phyloP scores from a whole-genome alignment of 2,888 invertebrate genomes.

The Fissipunctia ypsillon region DNA sequence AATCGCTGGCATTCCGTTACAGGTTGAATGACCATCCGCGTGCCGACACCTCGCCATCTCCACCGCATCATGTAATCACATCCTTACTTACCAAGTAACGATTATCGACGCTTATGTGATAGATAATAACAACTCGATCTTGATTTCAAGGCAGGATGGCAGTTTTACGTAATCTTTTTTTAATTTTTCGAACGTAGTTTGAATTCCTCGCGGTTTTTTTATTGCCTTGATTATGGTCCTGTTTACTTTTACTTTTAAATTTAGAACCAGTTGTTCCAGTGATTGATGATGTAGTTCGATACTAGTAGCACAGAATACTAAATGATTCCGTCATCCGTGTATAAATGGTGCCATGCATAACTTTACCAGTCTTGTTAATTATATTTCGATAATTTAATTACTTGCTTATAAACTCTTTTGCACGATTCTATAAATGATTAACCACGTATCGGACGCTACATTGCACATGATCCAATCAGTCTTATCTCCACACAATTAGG shows the following conservation, averaged over 20 bases:
- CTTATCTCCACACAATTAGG: slow-evolving; percentile 15
- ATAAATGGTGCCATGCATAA: slow-evolving; percentile 8
- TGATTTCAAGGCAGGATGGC: slow-evolving; percentile 9
- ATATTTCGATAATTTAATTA: slow-evolving; percentile 2
- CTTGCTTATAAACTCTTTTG: background rate
- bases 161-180: slow-evolving; percentile 4
- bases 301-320: slow-evolving; percentile 22
- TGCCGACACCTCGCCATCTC: slow-evolving; percentile 63
- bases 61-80: slow-evolving; percentile 62
- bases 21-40: slow-evolving; percentile 75
- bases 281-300: slow-evolving; percentile 28
- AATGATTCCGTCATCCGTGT: slow-evolving; percentile 25
- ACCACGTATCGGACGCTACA: background rate
- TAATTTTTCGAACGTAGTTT: slow-evolving; percentile 13
- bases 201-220: slow-evolving; percentile 16
- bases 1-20: slow-evolving; percentile 70
- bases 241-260: slow-evolving; percentile 57
- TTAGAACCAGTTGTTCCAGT: slow-evolving; percentile 29
- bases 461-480: slow-evolving; percentile 1
- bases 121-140: background rate
- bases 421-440: background rate
- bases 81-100: slow-evolving; percentile 50
- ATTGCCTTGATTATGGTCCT: slow-evolving; percentile 18
- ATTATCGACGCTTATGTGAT: slow-evolving; percentile 27
- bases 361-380: slow-evolving; percentile 2